These are phyloP conservation scores for Apteryx mantelli DNA, from an alignment of 2,113 vertebrate species.

Conservation along the genomic window DNA sequence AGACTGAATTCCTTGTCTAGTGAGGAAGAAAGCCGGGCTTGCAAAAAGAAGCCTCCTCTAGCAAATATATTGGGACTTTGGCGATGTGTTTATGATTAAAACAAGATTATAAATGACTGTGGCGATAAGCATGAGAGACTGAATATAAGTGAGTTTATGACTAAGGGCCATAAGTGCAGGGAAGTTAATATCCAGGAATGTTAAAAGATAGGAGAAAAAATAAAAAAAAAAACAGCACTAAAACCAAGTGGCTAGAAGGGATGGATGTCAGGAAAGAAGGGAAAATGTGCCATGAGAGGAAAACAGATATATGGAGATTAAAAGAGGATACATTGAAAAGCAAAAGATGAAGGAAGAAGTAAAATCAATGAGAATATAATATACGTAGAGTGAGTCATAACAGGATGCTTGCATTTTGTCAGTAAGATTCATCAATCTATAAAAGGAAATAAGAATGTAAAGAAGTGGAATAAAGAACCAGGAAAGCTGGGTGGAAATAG, in stretches of 20 bases:
- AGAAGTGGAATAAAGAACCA: neutral
- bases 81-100: neutral
- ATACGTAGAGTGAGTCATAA: constrained; percentile 8
- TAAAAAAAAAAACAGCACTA: neutral
- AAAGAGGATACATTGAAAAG: neutral
- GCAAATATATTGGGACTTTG: neutral
- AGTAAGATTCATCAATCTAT: neutral
- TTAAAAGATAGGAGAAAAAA: neutral
- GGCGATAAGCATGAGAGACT: neutral
- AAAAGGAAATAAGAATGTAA: neutral
- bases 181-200: neutral
- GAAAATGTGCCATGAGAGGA: neutral
- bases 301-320: neutral
- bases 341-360: neutral
- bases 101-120: neutral
- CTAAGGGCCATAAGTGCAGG: accelerated
- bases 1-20: neutral
- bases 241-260: neutral
- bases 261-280: neutral
- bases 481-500: neutral
- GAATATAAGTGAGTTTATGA: neutral
- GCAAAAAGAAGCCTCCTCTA: neutral
- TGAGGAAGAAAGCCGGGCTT: neutral
- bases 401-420: neutral
- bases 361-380: constrained; percentile 40